Base-by-base conservation (phyloP, 2,888 invertebrate species). In the Autographa pulchrina region DNA sequence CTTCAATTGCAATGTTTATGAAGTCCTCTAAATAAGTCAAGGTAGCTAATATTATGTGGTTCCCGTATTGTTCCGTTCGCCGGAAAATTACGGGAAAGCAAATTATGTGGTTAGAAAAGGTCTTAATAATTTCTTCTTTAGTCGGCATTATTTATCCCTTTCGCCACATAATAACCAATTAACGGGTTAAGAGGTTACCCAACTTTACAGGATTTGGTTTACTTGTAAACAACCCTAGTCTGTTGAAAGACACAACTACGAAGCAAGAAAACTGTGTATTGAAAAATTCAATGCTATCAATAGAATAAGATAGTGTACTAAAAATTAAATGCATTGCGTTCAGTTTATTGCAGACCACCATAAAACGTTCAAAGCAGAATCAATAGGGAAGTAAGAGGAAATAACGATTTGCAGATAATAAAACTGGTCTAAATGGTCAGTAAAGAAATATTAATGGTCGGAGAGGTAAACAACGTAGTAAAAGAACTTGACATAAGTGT, bases 391-490 rank as follows among this genome's bases (percentile, higher is more conserved):
- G 62, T 25, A 69, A 67, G 72, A 65, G 68, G 68, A 62, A 78
- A 80, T 66, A 66, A n/a, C 58, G 52, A 65, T 70, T 62, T 58
- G 77, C 76, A 72, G 64, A 63, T 78, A 75, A 86, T 86, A 85
- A 83, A 80, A 81, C 63, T 32, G 32, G 13, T 69, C 59, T 62
- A 77, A 76, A 77, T 77, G 76, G 70, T 66, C 76, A 62, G 64
- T 70, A 63, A 70, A 77, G 68, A 74, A 74, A 76, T 77, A 73
- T 77, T 69, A 76, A 71, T 76, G 62, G 81, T 65, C 74, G 59
- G 77, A 80, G 80, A 67, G 73, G 73, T 79, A 87, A 88, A 86
- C 70, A 77, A 78, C 87, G 85, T 75, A 69, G 67, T 74, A 85
- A 86, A 86, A 85, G 81, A 85, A 84, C 78, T 76, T 70, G 68